Evolutionary conservation across 2,888 invertebrate species (phyloP).

Genomic region (Dryomyza anilis): DNA sequence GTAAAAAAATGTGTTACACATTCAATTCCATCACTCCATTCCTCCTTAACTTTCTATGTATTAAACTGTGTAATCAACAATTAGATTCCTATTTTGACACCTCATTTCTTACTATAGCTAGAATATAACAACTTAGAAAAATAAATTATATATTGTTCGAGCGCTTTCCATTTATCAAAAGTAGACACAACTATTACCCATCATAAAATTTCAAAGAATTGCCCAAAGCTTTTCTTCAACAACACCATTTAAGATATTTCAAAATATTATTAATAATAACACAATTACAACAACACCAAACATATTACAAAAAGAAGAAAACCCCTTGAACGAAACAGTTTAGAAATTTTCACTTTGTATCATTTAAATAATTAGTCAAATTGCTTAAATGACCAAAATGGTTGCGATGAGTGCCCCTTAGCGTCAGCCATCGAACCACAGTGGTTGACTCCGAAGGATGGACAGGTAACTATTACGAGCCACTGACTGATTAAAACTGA

Average conservation of each 20-base stretch:
- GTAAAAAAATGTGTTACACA: too few species aligned
- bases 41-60: too few species aligned
- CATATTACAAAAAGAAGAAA: background rate
- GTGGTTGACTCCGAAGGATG: background rate
- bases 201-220: conserved; percentile 53
- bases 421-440: background rate
- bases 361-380: conserved; percentile 22
- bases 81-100: too few species aligned
- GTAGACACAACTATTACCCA: conserved; percentile 50
- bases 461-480: conserved; percentile 5
- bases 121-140: too few species aligned
- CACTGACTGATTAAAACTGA: conserved; percentile 15
- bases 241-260: too few species aligned
- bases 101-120: too few species aligned
- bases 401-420: conserved; percentile 2
- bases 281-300: background rate
- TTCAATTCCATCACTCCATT: too few species aligned
- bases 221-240: background rate
- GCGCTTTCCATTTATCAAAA: conserved; percentile 52
- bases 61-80: too few species aligned
- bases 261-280: background rate
- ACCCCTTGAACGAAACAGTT: conserved; percentile 5
- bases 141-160: too few species aligned
- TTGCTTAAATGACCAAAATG: background rate
- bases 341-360: conserved; percentile 12